A percentile compares a stretch with the other conserved stretches of the same genome.
These are phyloP conservation scores for Enoplolaimus lenunculus DNA, from an alignment of 2,888 invertebrate genomes.

Conservation along the genomic window DNA sequence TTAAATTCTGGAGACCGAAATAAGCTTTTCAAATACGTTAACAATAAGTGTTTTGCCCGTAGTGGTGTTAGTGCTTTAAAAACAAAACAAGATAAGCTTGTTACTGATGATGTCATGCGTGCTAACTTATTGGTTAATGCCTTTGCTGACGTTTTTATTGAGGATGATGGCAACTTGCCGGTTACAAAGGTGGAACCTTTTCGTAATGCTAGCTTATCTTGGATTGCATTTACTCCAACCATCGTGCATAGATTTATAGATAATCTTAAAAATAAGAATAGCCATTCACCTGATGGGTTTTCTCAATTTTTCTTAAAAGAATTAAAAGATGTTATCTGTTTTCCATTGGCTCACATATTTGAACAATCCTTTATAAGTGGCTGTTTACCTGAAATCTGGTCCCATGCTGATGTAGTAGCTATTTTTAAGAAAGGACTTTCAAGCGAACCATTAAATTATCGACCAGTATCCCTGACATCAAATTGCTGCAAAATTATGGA, in stretches of 20 bases:
- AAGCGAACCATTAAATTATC: background rate
- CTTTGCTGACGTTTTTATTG: background rate
- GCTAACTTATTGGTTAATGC: background rate
- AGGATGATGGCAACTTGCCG: background rate
- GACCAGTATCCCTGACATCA: background rate
- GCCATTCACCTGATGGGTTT: background rate
- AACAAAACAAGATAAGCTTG: background rate
- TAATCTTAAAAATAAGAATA: background rate
- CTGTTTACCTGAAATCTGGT: background rate
- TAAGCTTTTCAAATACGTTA: background rate
- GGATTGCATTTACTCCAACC: background rate
- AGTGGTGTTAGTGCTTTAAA: background rate
- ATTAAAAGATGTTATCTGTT: background rate
- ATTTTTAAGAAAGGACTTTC: background rate
- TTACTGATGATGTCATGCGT: background rate
- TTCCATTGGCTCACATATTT: background rate
- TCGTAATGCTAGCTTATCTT: background rate
- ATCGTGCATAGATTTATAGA: background rate
- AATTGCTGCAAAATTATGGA: background rate
- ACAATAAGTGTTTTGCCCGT: background rate
- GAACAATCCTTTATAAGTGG: background rate
- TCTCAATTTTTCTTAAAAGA: background rate
- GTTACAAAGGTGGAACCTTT: background rate
- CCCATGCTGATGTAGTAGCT: background rate
- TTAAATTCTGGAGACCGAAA: background rate